Conservation (phyloP, 2,888 invertebrate species). For the Amblyjoppa proteus region DNA sequence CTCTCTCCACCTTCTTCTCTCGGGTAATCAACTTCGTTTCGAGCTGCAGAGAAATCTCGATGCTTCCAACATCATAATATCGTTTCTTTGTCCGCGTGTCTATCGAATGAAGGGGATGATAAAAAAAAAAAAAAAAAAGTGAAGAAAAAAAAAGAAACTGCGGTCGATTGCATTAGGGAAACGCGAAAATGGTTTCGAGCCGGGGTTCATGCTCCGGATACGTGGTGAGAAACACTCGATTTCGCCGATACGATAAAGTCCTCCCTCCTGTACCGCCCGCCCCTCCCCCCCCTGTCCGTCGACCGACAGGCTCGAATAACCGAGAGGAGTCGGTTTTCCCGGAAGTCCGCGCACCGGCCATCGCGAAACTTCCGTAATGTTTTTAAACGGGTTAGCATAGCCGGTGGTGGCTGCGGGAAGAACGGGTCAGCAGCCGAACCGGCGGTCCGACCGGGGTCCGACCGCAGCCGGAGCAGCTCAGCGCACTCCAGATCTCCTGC, state of each 20-base stretch:
- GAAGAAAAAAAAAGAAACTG: slow-evolving; percentile 14
- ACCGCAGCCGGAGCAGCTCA: slow-evolving; percentile 64
- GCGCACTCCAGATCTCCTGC: slow-evolving; percentile 55
- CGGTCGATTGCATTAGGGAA: slow-evolving; percentile 62
- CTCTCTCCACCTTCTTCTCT: slow-evolving; percentile 35
- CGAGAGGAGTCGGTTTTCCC: slow-evolving; percentile 56
- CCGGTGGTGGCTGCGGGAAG: slow-evolving; percentile 42
- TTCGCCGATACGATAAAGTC: slow-evolving; percentile 30
- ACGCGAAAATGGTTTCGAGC: slow-evolving; percentile 57
- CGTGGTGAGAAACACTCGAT: slow-evolving; percentile 55
- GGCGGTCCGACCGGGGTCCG: slow-evolving; percentile 53
- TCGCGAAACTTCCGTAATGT: slow-evolving; percentile 66
- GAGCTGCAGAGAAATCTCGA: slow-evolving; percentile 18
- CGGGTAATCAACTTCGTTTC: slow-evolving; percentile 58
- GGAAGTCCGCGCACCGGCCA: slow-evolving; percentile 54
- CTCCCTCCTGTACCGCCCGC: background rate
- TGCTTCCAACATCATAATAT: slow-evolving; percentile 6
- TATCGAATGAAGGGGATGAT: slow-evolving; percentile 15
- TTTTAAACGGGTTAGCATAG: slow-evolving; percentile 69
- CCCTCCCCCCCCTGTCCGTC: background rate
- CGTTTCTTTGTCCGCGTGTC: slow-evolving; percentile 31
- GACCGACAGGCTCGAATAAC: slow-evolving; percentile 31
- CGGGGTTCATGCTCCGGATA: slow-evolving; percentile 20
- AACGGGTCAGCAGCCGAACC: slow-evolving; percentile 38
- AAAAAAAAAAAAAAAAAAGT: slow-evolving; percentile 14